Conservation (phyloP, 2,888 invertebrate genomes). For the Eupithecia abbreviata region DNA sequence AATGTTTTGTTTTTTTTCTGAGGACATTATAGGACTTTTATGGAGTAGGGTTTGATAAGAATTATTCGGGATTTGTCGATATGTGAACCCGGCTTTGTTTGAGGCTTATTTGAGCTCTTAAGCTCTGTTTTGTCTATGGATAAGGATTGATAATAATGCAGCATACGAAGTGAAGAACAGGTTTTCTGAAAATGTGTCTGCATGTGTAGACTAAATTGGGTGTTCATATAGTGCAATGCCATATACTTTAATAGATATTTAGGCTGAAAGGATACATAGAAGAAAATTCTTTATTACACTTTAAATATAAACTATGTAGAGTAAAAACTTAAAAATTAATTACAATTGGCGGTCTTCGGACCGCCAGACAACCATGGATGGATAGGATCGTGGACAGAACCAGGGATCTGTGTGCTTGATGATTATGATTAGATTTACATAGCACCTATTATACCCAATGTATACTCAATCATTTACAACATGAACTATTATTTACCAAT, state of each 20-base stretch:
- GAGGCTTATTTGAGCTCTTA: slow-evolving; percentile 16
- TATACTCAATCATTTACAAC: background rate
- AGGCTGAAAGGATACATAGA: background rate
- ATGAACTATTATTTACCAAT: background rate
- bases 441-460: background rate
- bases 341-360: too few species aligned
- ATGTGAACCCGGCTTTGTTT: slow-evolving; percentile 37
- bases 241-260: background rate
- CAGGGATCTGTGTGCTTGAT: too few species aligned
- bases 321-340: too few species aligned
- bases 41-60: slow-evolving; percentile 49
- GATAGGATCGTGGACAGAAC: too few species aligned
- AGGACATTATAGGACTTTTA: slow-evolving; percentile 60
- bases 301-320: too few species aligned
- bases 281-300: too few species aligned
- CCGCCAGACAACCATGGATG: too few species aligned
- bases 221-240: background rate
- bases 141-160: background rate
- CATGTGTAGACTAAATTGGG: background rate
- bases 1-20: slow-evolving; percentile 61
- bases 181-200: background rate
- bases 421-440: background rate
- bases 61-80: slow-evolving; percentile 40
- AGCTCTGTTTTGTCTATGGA: slow-evolving; percentile 4
- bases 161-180: background rate